Evolutionary conservation across 2,797 vertebrate species (phyloP).

Genomic region (Poecilia picta): DNA sequence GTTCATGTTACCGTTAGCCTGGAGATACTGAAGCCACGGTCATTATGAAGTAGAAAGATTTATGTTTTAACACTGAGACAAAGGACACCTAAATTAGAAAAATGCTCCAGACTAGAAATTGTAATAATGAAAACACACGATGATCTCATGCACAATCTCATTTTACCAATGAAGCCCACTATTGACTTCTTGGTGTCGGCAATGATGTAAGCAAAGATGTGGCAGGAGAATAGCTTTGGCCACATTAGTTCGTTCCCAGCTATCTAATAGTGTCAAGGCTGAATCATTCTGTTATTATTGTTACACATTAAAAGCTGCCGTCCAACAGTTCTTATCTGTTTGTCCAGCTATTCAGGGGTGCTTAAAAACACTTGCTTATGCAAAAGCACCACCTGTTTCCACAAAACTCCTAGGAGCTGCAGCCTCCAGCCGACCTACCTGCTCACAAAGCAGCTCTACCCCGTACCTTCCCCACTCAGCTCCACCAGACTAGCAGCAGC

Average conservation of each 20-base stretch:
- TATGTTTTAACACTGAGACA: background rate
- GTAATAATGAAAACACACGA: background rate
- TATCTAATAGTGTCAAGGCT: background rate
- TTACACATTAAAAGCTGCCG: background rate
- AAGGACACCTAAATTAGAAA: background rate
- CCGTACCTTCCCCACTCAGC: too few relatives aligned
- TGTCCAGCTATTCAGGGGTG: too few relatives aligned
- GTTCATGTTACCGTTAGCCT: background rate
- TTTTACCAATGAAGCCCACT: background rate
- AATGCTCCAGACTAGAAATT: background rate
- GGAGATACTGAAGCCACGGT: background rate
- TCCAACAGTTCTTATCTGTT: background rate
- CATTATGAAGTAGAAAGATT: background rate
- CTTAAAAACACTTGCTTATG: too few relatives aligned
- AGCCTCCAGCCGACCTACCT: too few relatives aligned
- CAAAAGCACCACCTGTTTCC: too few relatives aligned
- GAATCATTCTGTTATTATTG: background rate
- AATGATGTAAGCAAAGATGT: background rate
- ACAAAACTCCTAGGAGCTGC: too few relatives aligned
- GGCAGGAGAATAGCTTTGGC: background rate
- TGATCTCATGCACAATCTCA: background rate
- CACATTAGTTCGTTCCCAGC: background rate
- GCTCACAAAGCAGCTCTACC: too few relatives aligned
- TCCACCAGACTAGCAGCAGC: too few relatives aligned
- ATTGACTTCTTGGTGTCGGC: background rate